Base-by-base conservation (phyloP, 2,888 invertebrate species). In the Lymantria dispar region DNA sequence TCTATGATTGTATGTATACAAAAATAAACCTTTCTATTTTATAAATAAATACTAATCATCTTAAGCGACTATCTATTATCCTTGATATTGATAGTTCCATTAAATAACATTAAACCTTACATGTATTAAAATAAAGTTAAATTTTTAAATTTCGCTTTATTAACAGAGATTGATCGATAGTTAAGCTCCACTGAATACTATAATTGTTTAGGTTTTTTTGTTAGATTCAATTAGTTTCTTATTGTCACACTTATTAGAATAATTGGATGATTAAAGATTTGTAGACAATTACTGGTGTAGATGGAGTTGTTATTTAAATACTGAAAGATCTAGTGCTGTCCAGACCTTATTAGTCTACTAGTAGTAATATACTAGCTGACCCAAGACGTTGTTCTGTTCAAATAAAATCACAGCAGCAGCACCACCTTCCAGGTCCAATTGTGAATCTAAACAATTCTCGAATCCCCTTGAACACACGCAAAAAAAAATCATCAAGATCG, bases 51-150 rank as follows among this genome's bases (percentile, higher is more conserved):
- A 36, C 38, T 43, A 51, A 48, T 49, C 40, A 38, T 40, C 15
- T 40, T 40, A 40, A 13, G 9, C 8, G 14, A 12, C 12, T 15
- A 43, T 31, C 52, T 48, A 54, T 45, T 63, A 62, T 53, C 78
- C 78, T 78, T 80, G 78, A 74, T 74, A 74, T 74, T 76, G 72
- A 62, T 49, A 38, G 42, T 11, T 22, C 0, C 43, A 52, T 48
- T 52, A 48, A 47, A 44, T 43, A 47, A 49, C 50, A 29, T 14
- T 3, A 5, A 48, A 44, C 48, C 43, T 45, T 54, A 50, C 36
- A 3, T 1, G 14, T 22, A 13, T 45, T 11, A 7, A 0, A 0
- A 22, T 54, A 48, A n/a, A 22, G 45, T 30, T 45, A 8, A 39
- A 29, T 30, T 13, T 42, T 0, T 7, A 29, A 36, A 0, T 22